Evolutionary conservation across 92 coral and sea anemone genomes (phyloP), one percentile per base, ranked within the genome.

Genomic region (Bergia sp.): DNA sequence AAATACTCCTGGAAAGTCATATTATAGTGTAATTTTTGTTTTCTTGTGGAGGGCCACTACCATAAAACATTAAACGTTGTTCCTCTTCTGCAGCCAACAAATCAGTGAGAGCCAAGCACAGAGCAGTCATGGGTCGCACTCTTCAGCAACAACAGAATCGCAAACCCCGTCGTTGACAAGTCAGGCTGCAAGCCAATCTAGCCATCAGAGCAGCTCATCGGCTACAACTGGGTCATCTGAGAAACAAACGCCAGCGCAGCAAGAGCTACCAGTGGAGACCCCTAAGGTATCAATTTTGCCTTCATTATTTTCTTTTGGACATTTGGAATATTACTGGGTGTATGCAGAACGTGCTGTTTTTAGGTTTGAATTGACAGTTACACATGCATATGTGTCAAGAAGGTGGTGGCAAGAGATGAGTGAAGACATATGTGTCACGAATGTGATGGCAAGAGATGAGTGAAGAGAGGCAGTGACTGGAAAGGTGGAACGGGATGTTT

Each of bases 41-140:
- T 15, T 36, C 20, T 73, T 38, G 77, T 6, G 44, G 8, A 67
- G 45, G 18, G 58, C 18, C 16, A 53, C 2, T 53, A 11, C 58
- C 58, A 53, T 73, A 5, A 73, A 73, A 13, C 7, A 37, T 37
- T 42, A 3, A 21, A 73, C 41, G 37, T 37, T 73, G 16, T 76
- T 41, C 8, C 11, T 12, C 49, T 76, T 74, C 9, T 67, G 40
- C 45, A 84, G 87, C 7, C 87, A 84, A 73, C 79, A 84, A 29
- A 84, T 45, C 13, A 84, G 79, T 84, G 87, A 84, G 42, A 84
- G 79, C 67, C 87, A 84, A 29, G 42, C 87, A 45, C 87, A 84
- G 78, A 45, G 66, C 23, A 84, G 87, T 41, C 87, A 84, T 45
- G 87, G 79, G 21, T 37, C 87, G 13, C 87, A 84, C 64, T 69